These are phyloP conservation scores for Magallana nippona DNA, from an alignment of 2,888 invertebrate genomes.

Conservation along the genomic window DNA sequence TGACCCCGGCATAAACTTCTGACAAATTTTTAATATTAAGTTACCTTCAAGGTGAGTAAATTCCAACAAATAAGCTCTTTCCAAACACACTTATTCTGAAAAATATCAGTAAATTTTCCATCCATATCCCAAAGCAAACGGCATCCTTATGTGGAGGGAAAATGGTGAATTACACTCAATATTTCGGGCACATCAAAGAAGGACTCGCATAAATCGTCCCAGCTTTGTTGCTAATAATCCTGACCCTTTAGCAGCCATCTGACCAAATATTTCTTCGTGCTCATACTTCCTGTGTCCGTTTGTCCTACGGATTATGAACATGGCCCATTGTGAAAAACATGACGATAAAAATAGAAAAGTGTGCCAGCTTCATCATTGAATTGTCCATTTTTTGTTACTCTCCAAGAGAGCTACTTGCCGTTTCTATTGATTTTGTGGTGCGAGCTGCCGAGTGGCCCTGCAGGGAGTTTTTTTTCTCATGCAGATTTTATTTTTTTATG, in stretches of 20 bases:
- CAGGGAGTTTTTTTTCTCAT: constrained; percentile 17
- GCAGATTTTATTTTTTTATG: constrained; percentile 10
- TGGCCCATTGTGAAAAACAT: not conserved
- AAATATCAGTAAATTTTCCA: constrained; percentile 1
- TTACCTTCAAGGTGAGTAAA: constrained; percentile 18
- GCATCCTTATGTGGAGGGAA: not conserved
- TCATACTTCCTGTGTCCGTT: constrained; percentile 2
- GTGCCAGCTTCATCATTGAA: constrained; percentile 9
- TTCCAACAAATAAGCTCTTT: constrained; percentile 8
- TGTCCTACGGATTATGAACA: constrained; percentile 7
- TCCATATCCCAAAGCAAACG: constrained; percentile 33
- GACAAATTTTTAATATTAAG: not conserved
- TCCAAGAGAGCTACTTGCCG: not conserved
- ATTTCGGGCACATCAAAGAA: not conserved
- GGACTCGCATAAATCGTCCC: not conserved
- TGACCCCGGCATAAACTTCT: not conserved
- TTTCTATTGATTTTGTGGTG: constrained; percentile 16
- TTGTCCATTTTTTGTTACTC: not conserved
- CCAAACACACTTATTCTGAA: not conserved
- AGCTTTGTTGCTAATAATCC: constrained; percentile 11
- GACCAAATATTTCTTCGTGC: constrained; percentile 23
- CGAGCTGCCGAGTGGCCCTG: not conserved
- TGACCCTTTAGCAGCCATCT: not conserved
- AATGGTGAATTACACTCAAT: not conserved
- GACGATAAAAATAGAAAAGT: constrained; percentile 25